Evolutionary conservation across 2,113 vertebrate genomes (phyloP).

Genomic region (Cairina moschata): DNA sequence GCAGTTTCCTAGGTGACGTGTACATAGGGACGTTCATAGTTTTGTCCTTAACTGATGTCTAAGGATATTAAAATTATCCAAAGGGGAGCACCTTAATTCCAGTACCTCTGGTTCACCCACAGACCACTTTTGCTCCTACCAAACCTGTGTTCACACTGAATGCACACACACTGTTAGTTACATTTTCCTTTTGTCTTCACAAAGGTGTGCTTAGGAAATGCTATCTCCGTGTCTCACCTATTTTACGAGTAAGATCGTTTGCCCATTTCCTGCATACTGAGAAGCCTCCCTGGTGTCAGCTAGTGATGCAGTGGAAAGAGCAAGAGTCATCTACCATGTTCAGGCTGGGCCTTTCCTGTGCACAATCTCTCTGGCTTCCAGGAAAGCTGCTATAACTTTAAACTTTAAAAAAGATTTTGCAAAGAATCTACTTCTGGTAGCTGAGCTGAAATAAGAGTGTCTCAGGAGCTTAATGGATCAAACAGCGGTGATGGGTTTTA

Average conservation of each 20-base stretch:
- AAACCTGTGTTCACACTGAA: not conserved
- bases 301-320: conserved; percentile 19
- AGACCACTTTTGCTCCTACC: not conserved
- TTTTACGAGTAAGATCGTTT: not conserved
- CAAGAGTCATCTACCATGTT: not conserved
- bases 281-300: not conserved
- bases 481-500: conserved; percentile 82
- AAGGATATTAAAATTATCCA: not conserved
- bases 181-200: not conserved
- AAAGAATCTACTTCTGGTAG: conserved; percentile 66
- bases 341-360: conserved; percentile 34
- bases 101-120: not conserved
- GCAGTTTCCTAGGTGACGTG: not conserved
- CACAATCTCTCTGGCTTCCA: not conserved
- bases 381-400: conserved; percentile 77
- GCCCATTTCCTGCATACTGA: conserved; percentile 61
- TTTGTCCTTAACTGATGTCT: not conserved
- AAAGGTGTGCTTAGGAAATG: conserved; percentile 19
- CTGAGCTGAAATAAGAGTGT: conserved; percentile 79
- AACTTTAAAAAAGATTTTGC: conserved; percentile 78
- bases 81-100: not conserved
- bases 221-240: not conserved
- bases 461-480: conserved; percentile 86
- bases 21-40: not conserved
- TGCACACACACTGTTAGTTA: accelerated